Percentiles rank a stretch among this genome's conserved stretches.
These are phyloP conservation scores for Tricholauxania praeusta DNA, from an alignment of 2,888 invertebrate genomes.

Conservation along the genomic window DNA sequence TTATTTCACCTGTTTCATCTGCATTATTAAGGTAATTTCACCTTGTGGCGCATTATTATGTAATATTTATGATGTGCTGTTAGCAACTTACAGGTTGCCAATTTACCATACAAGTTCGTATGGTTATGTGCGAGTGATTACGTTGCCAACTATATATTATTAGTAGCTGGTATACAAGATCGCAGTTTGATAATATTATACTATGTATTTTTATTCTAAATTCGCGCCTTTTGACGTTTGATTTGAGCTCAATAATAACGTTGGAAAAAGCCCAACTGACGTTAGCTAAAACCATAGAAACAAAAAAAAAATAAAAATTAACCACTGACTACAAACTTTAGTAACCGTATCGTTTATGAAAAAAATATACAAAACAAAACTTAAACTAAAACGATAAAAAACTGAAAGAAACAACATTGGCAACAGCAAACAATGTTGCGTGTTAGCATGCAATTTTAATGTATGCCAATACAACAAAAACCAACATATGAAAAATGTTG, in stretches of 20 bases:
- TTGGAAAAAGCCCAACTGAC: not conserved
- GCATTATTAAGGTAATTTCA: constrained; percentile 11
- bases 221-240: constrained; percentile 29
- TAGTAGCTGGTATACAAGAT: constrained; percentile 4
- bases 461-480: constrained; percentile 46
- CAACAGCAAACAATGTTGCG: constrained; percentile 53
- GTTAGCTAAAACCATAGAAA: constrained; percentile 12
- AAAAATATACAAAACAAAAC: not conserved
- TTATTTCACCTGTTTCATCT: constrained; percentile 45
- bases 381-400: constrained; percentile 40
- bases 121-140: not conserved
- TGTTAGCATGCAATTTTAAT: constrained; percentile 67
- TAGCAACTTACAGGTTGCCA: not conserved
- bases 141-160: not conserved
- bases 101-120: not conserved
- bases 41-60: constrained; percentile 17
- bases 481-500: not conserved
- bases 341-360: too few relatives aligned
- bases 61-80: constrained; percentile 21
- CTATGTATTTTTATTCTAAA: constrained; percentile 8
- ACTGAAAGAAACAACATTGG: constrained; percentile 39
- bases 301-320: not conserved
- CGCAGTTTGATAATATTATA: not conserved
- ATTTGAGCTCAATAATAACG: constrained; percentile 1
- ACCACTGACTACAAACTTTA: too few relatives aligned